These are phyloP conservation scores for Jordanella pulchra DNA, from an alignment of 2,797 vertebrate genomes.

Conservation along the genomic window DNA sequence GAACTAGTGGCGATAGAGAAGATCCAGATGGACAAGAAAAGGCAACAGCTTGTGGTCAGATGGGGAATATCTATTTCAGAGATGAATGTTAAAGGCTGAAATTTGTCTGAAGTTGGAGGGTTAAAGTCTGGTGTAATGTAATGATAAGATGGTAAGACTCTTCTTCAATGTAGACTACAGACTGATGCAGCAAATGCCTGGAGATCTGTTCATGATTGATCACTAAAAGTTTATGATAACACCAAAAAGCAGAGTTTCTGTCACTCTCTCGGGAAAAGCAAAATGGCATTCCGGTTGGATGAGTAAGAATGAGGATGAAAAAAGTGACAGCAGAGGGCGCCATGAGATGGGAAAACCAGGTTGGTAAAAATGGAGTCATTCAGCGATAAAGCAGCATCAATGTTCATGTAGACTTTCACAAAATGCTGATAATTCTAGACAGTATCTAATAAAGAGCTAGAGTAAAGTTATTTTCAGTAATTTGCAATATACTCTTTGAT, in stretches of 20 bases:
- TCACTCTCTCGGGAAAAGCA: slow-evolving; percentile 46
- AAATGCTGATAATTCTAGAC: slow-evolving; percentile 35
- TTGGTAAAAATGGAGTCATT: slow-evolving; percentile 65
- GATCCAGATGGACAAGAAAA: slow-evolving; percentile 77
- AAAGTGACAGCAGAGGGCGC: slow-evolving; percentile 69
- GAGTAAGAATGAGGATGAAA: slow-evolving; percentile 75
- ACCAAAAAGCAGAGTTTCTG: slow-evolving; percentile 50
- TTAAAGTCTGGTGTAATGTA: slow-evolving; percentile 78
- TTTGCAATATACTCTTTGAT: slow-evolving; percentile 10
- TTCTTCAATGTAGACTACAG: slow-evolving; percentile 59
- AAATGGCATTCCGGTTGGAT: slow-evolving; percentile 60
- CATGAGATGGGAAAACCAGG: slow-evolving; percentile 74
- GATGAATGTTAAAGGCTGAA: slow-evolving; percentile 76
- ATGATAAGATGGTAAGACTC: slow-evolving; percentile 71
- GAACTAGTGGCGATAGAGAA: slow-evolving; percentile 58
- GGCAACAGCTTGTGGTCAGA: slow-evolving; percentile 74
- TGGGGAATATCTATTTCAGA: slow-evolving; percentile 75
- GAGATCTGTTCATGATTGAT: slow-evolving; percentile 65
- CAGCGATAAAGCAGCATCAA: slow-evolving; percentile 58
- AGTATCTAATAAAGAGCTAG: slow-evolving; percentile 33
- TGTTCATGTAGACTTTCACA: slow-evolving; percentile 49
- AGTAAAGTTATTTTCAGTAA: slow-evolving; percentile 12
- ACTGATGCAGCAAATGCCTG: slow-evolving; percentile 65
- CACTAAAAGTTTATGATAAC: slow-evolving; percentile 58
- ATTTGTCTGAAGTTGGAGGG: slow-evolving; percentile 66